These are phyloP conservation scores for Spodoptera frugiperda DNA, from an alignment of 1,140 invertebrate species.

Conservation along the genomic window DNA sequence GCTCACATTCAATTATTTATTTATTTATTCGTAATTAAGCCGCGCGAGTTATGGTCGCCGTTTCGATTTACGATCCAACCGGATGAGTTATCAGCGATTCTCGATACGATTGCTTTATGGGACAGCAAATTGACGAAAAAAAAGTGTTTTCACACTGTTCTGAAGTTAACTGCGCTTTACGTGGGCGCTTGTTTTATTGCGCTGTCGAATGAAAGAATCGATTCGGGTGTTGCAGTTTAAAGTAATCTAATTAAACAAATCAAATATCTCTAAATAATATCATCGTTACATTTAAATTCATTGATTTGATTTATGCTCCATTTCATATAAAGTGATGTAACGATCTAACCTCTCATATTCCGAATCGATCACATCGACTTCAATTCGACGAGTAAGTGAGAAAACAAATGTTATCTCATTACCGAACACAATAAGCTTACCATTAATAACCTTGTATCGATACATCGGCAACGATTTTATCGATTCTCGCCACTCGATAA, in stretches of 20 bases:
- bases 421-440: constrained; percentile 69
- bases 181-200: neutral
- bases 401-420: constrained; percentile 64
- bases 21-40: constrained; percentile 86
- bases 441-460: constrained; percentile 78
- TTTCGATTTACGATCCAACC: constrained; percentile 75
- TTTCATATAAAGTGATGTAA: too few relatives aligned
- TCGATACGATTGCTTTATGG: constrained; percentile 65
- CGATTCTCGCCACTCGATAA: constrained; percentile 74
- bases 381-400: constrained; percentile 16
- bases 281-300: too few relatives aligned
- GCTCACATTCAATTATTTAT: constrained; percentile 86
- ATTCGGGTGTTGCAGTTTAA: too few relatives aligned
- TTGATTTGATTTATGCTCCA: too few relatives aligned
- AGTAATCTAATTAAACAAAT: too few relatives aligned
- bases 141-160: constrained; percentile 35
- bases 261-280: too few relatives aligned
- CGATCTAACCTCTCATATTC: too few relatives aligned
- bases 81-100: constrained; percentile 74
- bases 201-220: neutral
- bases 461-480: constrained; percentile 77
- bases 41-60: constrained; percentile 76
- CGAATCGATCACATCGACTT: neutral
- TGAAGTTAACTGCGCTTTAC: constrained; percentile 18
- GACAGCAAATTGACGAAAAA: constrained; percentile 38